These are phyloP conservation scores for Oceanites oceanicus DNA, from an alignment of 2,113 vertebrate genomes.

Conservation along the genomic window DNA sequence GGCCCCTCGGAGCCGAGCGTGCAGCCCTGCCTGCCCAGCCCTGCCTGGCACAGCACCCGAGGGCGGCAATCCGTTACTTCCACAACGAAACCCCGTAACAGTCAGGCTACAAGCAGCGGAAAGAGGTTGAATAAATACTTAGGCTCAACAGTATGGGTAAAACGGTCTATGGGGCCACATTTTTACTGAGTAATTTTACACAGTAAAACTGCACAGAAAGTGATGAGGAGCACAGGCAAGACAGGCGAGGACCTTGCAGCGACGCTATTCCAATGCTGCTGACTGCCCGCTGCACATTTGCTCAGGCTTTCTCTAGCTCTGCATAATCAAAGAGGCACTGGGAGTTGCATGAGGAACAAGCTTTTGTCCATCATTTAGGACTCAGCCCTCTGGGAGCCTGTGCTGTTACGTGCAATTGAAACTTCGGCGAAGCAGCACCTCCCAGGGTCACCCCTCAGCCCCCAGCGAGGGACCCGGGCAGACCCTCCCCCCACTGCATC, in stretches of 20 bases:
- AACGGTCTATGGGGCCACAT: background rate
- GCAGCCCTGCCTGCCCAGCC: background rate
- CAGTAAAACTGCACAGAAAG: background rate
- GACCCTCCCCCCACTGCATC: too few species aligned
- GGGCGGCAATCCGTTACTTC: background rate
- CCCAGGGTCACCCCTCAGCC: fast-evolving
- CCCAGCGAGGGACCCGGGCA: fast-evolving
- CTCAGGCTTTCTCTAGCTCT: background rate
- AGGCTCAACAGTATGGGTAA: background rate
- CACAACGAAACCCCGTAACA: background rate
- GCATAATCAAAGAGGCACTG: slow-evolving; percentile 27
- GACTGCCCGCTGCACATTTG: background rate
- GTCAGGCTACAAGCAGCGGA: background rate
- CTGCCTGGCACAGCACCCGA: background rate
- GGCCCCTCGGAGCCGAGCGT: fast-evolving
- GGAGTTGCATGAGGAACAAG: background rate
- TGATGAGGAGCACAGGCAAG: background rate
- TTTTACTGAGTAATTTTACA: background rate
- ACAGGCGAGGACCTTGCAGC: background rate
- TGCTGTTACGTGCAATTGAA: fast-evolving
- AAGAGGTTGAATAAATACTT: background rate
- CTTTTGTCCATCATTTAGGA: background rate
- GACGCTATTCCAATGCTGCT: background rate
- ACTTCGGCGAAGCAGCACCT: background rate
- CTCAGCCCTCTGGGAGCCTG: background rate